Base-by-base conservation (phyloP, 2,113 vertebrate genomes). In the Oreochromis spilurus region DNA sequence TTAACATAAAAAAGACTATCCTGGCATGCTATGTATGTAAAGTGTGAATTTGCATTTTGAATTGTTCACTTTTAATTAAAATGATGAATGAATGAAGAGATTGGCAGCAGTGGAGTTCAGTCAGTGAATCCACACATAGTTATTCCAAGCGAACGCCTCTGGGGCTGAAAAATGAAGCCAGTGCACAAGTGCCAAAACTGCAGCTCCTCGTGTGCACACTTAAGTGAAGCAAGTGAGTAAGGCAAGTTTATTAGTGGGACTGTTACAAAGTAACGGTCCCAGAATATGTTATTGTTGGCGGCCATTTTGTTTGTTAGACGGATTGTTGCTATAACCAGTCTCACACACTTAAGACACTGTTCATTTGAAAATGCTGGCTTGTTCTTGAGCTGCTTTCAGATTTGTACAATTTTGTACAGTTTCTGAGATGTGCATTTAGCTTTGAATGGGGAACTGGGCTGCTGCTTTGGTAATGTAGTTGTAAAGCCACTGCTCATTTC, bases 91-190 rank as follows among this genome's bases (percentile, higher is more conserved):
- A 50, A 31, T 77, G 16, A 50, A 31, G 26, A 77, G 72, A 31
- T 31, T 77, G 45, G 72, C 72, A 77, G 45, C 0, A 7, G 72
- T 31, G 17, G 17, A 10, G 4, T 31, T 77, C 72, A 77, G 24
- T 77, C 72, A 52, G 10, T 77, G 26, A 77, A 77, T 50, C 72
- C 72, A 52, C 45, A 77, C 45, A 50, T 77, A 77, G 45, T 77
- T 77, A 50, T 77, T 50, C 72, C 72, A 31, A 77, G 26, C 4
- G 10, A 48, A 48, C 4, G 26, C 45, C 45, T 77, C 72, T 17
- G 48, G 10, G 45, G 72, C 24, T 77, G 45, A n/a, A 77, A 77
- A 77, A 77, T 77, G 72, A 77, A 50, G 43, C 72, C 72, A 77
- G 16, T 48, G 24, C 16, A 50, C 9, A n/a, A 31, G 12, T 77